These are phyloP conservation scores for Palythoa caribaeorum DNA, from an alignment of 92 coral and sea anemone genomes.

Conservation along the genomic window DNA sequence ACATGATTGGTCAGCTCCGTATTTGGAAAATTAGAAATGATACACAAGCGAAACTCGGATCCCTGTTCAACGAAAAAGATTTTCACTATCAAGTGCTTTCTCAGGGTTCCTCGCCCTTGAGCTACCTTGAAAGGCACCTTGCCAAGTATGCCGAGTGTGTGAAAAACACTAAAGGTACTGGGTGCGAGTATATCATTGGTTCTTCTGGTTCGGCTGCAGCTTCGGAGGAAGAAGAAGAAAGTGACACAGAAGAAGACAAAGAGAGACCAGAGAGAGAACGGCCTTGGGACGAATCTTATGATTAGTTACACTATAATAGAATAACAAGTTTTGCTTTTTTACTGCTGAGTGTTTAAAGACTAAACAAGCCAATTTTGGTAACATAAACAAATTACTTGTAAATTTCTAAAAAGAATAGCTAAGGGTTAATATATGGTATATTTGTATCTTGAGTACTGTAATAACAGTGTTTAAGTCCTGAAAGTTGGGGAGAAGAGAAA, in stretches of 20 bases:
- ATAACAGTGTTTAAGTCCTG: no score
- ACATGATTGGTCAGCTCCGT: conserved; percentile 96
- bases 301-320: not conserved
- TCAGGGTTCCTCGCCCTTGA: conserved; percentile 91
- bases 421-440: no score
- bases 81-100: conserved; percentile 96
- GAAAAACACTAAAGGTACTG: conserved; percentile 55
- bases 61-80: conserved; percentile 80
- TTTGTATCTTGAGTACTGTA: no score
- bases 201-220: conserved; percentile 15
- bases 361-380: no score
- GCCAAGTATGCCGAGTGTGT: conserved; percentile 81
- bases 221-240: not conserved
- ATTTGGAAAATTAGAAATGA: conserved; percentile 92
- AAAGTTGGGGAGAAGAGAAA: no score
- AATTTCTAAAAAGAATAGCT: no score
- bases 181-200: conserved; percentile 69
- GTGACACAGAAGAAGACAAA: not conserved
- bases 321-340: no score
- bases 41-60: conserved; percentile 70
- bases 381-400: no score
- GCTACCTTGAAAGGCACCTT: conserved; percentile 83
- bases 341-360: no score
- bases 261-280: conserved; percentile 17
- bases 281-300: conserved; percentile 45